Base-by-base conservation (phyloP, 1,140 invertebrate species). In the Pemphigus obesinymphae region DNA sequence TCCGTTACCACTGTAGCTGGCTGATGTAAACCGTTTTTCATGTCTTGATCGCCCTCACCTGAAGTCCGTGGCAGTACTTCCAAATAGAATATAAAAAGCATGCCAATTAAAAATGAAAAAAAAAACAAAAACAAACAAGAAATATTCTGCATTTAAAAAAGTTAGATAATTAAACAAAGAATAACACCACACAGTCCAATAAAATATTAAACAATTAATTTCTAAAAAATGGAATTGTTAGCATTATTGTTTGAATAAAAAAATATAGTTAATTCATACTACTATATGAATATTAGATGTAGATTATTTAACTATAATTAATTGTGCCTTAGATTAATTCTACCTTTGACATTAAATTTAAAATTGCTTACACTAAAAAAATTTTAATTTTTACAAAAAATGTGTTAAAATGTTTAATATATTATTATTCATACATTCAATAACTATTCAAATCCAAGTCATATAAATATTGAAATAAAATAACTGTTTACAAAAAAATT, bases 41-140 rank as follows among this genome's bases (percentile, higher is more conserved):
- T 23, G 48, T 63, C 76, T 80, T 80, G 76, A 63, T 80, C 37
- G 76, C 76, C 76, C 76, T 80, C 76, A 80, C 76, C 76, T 80
- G 76, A 80, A 61, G 76, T 80, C 76, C 76, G 76, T 80, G 76
- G 76, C 37, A 80, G 37, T 80, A 80, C 76, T 80, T 80, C 37
- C 76, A 80, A 80, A 80, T 80, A 80, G 76, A 80, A 80, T 80
- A 80, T 80, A 80, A 80, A 80, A 80, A 80, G 53, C 76, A 80
- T 80, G 76, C 76, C 55, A 63, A 80, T 80, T 80, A 80, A 80
- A 78, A 80, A 80, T 80, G 76, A 80, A 80, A 80, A 80, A 61
- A 78, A 78, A 78, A 43, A 72, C 43, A 73, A 80, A n/a, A n/a
- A n/a, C n/a, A n/a, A 80, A 61, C 76, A 78, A 78, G 50, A 10